Evolutionary conservation across 2,888 invertebrate genomes (phyloP).

Genomic region (Fissipunctia ypsillon): DNA sequence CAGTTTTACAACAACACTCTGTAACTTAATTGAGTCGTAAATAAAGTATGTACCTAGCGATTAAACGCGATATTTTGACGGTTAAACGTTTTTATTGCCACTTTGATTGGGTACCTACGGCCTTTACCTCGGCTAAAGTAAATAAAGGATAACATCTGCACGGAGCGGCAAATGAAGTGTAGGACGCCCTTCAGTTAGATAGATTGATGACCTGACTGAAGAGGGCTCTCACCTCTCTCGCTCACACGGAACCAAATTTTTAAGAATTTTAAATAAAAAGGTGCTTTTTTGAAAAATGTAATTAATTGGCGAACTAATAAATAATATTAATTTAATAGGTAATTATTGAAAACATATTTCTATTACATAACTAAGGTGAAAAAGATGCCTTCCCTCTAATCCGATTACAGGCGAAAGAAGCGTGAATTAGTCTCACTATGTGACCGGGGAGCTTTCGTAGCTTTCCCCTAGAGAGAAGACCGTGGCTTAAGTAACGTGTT

Average conservation of each 20-base stretch:
- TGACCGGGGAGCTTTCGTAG: slow-evolving; percentile 53
- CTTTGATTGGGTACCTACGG: slow-evolving; percentile 39
- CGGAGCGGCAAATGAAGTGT: slow-evolving; percentile 29
- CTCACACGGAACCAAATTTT: too few species aligned
- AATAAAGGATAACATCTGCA: slow-evolving; percentile 42
- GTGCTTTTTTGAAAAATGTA: too few species aligned
- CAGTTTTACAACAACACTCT: slow-evolving; percentile 35
- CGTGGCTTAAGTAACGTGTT: slow-evolving; percentile 52
- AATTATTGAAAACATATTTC: too few species aligned
- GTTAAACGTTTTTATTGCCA: slow-evolving; percentile 44
- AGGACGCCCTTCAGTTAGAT: not conserved
- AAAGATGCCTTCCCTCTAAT: slow-evolving; percentile 22
- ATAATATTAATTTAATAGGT: too few species aligned
- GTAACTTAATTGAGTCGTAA: slow-evolving; percentile 45
- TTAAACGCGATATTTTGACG: slow-evolving; percentile 47
- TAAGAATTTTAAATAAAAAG: too few species aligned
- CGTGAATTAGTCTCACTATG: slow-evolving; percentile 47
- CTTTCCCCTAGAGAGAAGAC: slow-evolving; percentile 48
- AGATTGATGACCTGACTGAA: slow-evolving; percentile 21
- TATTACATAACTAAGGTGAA: not conserved
- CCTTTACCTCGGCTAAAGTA: slow-evolving; percentile 16
- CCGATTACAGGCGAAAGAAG: slow-evolving; percentile 31
- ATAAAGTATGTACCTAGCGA: slow-evolving; percentile 28
- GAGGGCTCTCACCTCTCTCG: too few species aligned
- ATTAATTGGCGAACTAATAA: too few species aligned